These are phyloP conservation scores for Otus sunia DNA, from an alignment of 2,113 vertebrate species.

Conservation along the genomic window DNA sequence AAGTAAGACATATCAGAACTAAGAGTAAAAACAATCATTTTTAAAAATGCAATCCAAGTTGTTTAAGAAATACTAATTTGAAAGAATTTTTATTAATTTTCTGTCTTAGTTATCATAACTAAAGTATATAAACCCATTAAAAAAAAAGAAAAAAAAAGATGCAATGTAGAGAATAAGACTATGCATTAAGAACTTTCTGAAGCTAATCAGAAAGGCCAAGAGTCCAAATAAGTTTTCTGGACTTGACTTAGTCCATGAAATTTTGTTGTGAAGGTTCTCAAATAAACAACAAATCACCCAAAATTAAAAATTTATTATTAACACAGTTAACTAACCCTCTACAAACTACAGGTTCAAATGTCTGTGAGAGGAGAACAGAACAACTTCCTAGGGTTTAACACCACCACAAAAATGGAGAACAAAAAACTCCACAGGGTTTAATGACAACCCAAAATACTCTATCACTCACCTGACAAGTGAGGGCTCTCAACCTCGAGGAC, in stretches of 20 bases:
- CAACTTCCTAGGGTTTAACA: no score
- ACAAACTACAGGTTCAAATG: no score
- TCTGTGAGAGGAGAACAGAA: no score
- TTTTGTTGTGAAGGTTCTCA: no score
- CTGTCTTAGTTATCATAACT: not conserved
- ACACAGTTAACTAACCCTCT: no score
- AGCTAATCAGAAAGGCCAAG: not conserved
- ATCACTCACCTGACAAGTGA: no score
- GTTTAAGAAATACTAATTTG: not conserved
- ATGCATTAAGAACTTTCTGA: not conserved
- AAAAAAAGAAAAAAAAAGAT: not conserved
- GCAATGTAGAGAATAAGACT: accelerated
- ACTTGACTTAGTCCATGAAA: not conserved
- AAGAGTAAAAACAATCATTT: not conserved
- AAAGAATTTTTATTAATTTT: not conserved
- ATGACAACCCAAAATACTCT: no score
- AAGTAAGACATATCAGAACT: not conserved
- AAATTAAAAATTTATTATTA: no score
- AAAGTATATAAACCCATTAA: not conserved
- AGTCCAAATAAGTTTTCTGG: not conserved
- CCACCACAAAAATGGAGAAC: no score
- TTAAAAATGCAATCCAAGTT: accelerated
- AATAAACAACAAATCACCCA: no score
- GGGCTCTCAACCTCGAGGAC: no score
- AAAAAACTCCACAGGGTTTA: no score